Base-by-base conservation (phyloP, 1,140 invertebrate genomes). In the Cataglyphis hispanica region DNA sequence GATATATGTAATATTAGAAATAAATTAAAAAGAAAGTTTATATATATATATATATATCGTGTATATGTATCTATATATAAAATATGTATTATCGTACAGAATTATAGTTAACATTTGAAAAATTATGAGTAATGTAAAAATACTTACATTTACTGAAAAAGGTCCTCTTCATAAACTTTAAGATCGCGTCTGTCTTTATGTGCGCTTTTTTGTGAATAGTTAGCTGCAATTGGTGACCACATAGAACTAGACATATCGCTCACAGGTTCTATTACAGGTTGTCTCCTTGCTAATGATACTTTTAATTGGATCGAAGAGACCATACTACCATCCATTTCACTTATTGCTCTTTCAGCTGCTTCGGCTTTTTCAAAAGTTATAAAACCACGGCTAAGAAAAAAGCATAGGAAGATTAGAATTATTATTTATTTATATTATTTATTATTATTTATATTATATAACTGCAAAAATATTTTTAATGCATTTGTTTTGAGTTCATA, bases 281-380 rank as follows among this genome's bases (percentile, higher is more conserved):
- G 98, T 72, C 98, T 95, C 87, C 98, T 95, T 0, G 98, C 98
- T 90, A 98, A 95, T 6, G 97, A 97, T 11, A 98, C 98, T 95
- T 97, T 96, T 16, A 98, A 94, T 76, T 97, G 97, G 75, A 98
- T 97, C 64, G 98, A 98, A 88, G 96, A 97, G 22, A 97, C 97
- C 95, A 96, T 97, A 91, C 96, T 97, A 31, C 97, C 97, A 95
- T 99, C 98, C 95, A 99, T 97, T 95, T 98, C 97, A 77, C 96
- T 96, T 86, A 99, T 98, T 0, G 98, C 98, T 90, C 97, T 96
- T 67, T 98, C 97, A 16, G 98, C 98, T 50, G 97, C 96, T 86
- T 99, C 98, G 22, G 97, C 95, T 91, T 98, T 98, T 86, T 99
- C 98, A 96, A 99, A 99, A 5, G 98, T 98, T 8, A 99, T 96